Percentiles rank a stretch among this genome's conserved stretches.
These are phyloP conservation scores for Meriones unguiculatus DNA, from an alignment of 2,113 vertebrate species.

Conservation along the genomic window DNA sequence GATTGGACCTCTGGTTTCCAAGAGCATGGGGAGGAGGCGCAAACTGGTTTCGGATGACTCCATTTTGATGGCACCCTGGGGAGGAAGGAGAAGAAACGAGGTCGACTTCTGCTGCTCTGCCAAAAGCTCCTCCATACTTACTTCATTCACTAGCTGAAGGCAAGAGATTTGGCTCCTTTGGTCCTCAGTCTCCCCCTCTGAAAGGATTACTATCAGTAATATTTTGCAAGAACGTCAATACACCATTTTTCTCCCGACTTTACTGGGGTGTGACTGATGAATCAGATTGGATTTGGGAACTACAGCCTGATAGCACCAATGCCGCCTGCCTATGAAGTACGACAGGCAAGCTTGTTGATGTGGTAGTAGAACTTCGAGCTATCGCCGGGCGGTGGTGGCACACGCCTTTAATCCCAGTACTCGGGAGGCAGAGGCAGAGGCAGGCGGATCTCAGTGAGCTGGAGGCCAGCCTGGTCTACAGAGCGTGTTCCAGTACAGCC, in stretches of 20 bases:
- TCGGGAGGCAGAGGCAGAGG: too few relatives aligned
- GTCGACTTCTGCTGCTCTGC: background rate
- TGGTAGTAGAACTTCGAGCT: background rate
- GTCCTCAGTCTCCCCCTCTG: background rate
- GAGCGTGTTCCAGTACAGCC: too few relatives aligned
- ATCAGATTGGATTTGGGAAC: background rate
- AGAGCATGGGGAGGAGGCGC: conserved; percentile 84
- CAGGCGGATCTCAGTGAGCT: too few relatives aligned
- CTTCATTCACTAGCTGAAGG: background rate
- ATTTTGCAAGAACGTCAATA: background rate
- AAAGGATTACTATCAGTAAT: background rate
- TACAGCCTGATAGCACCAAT: background rate
- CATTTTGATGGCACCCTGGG: conserved; percentile 94
- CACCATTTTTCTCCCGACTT: background rate
- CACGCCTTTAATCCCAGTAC: too few relatives aligned
- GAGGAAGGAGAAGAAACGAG: background rate
- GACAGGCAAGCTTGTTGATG: fast-evolving
- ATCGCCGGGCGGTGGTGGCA: too few relatives aligned
- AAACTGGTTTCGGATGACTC: conserved; percentile 88
- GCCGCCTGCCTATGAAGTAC: background rate
- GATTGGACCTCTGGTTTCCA: conserved; percentile 85
- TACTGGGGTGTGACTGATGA: background rate
- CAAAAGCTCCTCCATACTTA: background rate
- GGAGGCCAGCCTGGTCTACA: too few relatives aligned
- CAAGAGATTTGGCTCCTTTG: background rate